Evolutionary conservation across 2,888 invertebrate genomes (phyloP), one percentile per base, ranked within the genome.

Genomic region (Lottia scabra): DNA sequence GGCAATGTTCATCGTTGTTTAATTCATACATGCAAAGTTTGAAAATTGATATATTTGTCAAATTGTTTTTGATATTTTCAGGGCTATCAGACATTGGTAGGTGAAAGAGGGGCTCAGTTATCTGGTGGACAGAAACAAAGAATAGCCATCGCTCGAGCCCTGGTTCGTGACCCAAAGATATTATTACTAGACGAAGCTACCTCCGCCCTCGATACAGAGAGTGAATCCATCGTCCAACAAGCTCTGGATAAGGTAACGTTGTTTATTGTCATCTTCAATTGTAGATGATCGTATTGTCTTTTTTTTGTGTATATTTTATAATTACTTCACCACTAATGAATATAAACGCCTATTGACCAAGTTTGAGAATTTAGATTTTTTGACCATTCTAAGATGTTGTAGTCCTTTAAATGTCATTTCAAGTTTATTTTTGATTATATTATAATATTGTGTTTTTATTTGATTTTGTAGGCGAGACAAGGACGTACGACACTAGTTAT

Each of bases 91-190:
- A 87, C 87, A 26, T 78, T 77, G 68, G 83, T 81, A 44, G 87
- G 87, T n/a, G 85, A 86, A 63, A 85, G 87, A 70, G 90, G 90
- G 16, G 83, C 86, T 13, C 90, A 90, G 77, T 75, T 91, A 30
- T 87, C 87, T 73, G 89, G 89, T 5, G 90, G 90, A 26, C 89
- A 89, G 77, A 89, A 89, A 75, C 85, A 85, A 69, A 69, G 85
- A 38, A 79, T 85, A 19, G 95, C 95, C 16, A 95, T 96, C 75
- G 95, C 95, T 0, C 90, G 95, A 62, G 95, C 95, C 0, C 86
- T 96, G 72, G 93, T 95, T 0, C 79, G 89, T 48, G 91, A 91
- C 82, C 92, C 92, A 0, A 89, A 90, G 80, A 88, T 92, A 38
- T 85, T 92, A 19, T 87, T 92, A 4, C 85, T 92, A 62, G 92